A percentile compares a stretch with the other conserved stretches of the same genome.
Conservation (phyloP, 2,888 invertebrate species). For the Caenorhabditis parvicauda region DNA sequence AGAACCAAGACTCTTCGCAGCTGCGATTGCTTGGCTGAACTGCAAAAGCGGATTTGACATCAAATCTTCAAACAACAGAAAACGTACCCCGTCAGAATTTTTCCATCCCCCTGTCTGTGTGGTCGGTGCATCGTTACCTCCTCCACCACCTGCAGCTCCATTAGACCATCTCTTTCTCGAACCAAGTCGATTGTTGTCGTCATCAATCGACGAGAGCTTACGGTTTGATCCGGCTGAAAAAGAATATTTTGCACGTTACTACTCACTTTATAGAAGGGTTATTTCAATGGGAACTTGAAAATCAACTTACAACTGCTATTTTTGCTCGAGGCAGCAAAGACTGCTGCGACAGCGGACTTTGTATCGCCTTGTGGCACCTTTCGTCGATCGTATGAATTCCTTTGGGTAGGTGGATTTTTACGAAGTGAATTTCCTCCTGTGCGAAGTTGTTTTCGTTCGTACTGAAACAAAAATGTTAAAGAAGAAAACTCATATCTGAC, state of each 20-base stretch:
- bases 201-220: too few species aligned
- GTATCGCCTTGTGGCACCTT: constrained; percentile 1
- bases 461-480: constrained; percentile 9
- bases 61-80: constrained; percentile 25
- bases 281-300: background rate
- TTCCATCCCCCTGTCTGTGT: constrained; percentile 4
- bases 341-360: constrained; percentile 12
- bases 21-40: constrained; percentile 19
- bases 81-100: constrained; percentile 6
- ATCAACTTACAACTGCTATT: constrained; percentile 9
- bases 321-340: constrained; percentile 19
- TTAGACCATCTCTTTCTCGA: constrained; percentile 20
- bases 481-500: constrained; percentile 3
- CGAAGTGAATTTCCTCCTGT: constrained; percentile 16
- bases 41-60: constrained; percentile 18
- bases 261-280: background rate
- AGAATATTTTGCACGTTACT: too few species aligned
- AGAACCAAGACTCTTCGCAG: constrained; percentile 9
- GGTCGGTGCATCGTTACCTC: background rate
- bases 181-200: constrained; percentile 4
- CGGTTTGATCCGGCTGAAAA: too few species aligned
- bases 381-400: constrained; percentile 30
- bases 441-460: constrained; percentile 12
- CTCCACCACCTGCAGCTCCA: constrained; percentile 31
- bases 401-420: constrained; percentile 7